Evolutionary conservation across 2,797 vertebrate species (phyloP).

Genomic region (Sebastes itinus): DNA sequence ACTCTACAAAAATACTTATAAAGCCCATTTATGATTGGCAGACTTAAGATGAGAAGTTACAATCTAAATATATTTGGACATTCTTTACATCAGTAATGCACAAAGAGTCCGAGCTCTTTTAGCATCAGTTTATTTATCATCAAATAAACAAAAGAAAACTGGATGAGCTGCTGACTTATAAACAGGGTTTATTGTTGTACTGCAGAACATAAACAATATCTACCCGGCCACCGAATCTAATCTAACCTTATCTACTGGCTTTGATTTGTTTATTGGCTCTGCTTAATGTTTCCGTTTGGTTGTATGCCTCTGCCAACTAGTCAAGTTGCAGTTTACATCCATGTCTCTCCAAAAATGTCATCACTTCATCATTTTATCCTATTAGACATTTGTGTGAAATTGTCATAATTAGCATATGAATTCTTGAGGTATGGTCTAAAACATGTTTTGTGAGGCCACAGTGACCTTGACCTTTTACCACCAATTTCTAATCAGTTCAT

Average conservation of each 20-base stretch:
- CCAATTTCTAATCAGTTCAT: not conserved
- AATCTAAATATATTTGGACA: not conserved
- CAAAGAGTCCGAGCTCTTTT: not conserved
- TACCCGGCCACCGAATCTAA: not conserved
- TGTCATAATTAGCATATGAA: not conserved
- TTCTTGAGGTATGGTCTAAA: not conserved
- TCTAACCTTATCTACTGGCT: conserved; percentile 20
- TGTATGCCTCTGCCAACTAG: no score
- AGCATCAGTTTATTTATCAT: not conserved
- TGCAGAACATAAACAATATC: not conserved
- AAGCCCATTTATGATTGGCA: not conserved
- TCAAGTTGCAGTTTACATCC: not conserved
- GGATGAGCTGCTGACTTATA: not conserved
- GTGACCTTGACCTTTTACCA: not conserved
- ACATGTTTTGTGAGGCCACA: not conserved
- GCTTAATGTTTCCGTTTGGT: no score
- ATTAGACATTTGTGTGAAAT: not conserved
- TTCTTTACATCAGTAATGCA: not conserved
- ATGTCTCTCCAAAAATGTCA: not conserved
- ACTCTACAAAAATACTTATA: not conserved
- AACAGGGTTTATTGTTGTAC: not conserved
- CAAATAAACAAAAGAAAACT: not conserved
- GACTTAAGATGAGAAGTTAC: not conserved
- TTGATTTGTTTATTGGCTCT: conserved; percentile 26
- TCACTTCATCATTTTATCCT: not conserved